A percentile compares a stretch with the other conserved stretches of the same genome.
These are phyloP conservation scores for Megaceryle alcyon DNA, from an alignment of 2,797 vertebrate species.

Conservation along the genomic window DNA sequence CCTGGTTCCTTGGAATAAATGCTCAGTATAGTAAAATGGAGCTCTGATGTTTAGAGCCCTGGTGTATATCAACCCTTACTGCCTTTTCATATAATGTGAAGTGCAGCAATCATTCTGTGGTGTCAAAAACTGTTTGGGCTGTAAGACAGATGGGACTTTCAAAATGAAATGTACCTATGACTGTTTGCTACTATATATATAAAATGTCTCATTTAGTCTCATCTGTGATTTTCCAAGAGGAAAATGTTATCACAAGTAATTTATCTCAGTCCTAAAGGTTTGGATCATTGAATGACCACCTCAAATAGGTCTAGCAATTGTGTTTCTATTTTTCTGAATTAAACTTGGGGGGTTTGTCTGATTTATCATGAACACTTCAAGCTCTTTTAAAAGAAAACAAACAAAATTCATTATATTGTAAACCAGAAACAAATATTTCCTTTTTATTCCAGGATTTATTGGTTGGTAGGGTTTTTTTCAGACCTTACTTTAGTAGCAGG, in stretches of 20 bases:
- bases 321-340: neutral
- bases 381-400: neutral
- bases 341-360: neutral
- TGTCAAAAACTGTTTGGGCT: constrained; percentile 81
- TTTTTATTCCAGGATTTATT: neutral
- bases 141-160: constrained; percentile 83
- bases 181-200: constrained; percentile 85
- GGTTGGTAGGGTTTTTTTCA: neutral
- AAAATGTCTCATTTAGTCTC: constrained; percentile 86
- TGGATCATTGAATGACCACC: constrained; percentile 74
- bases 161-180: constrained; percentile 86
- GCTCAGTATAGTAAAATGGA: constrained; percentile 60
- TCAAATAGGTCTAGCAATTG: constrained; percentile 59
- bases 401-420: neutral
- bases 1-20: constrained; percentile 1
- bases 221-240: constrained; percentile 84
- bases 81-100: constrained; percentile 63
- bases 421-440: neutral
- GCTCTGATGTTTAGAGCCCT: constrained; percentile 44
- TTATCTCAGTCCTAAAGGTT: constrained; percentile 82
- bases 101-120: constrained; percentile 72
- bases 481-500: neutral
- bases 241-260: constrained; percentile 82
- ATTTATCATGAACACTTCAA: neutral
- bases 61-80: constrained; percentile 66